These are phyloP conservation scores for Suricata suricatta DNA, from an alignment of 2,113 vertebrate species.

Conservation along the genomic window DNA sequence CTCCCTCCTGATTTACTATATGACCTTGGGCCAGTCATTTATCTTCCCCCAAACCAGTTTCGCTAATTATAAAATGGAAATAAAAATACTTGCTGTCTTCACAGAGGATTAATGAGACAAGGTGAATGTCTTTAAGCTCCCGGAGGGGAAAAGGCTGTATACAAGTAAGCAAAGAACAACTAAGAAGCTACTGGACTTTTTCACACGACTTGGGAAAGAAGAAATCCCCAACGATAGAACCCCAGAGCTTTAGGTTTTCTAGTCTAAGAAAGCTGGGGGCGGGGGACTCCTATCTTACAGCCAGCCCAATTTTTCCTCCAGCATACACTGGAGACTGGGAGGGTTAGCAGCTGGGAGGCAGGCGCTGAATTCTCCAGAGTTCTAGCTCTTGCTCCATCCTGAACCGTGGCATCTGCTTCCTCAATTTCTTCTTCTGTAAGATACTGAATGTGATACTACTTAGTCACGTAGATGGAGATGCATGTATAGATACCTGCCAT, in stretches of 20 bases:
- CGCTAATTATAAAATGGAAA: conserved; percentile 70
- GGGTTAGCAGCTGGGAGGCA: background rate
- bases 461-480: background rate
- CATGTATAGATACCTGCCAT: background rate
- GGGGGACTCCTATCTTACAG: background rate
- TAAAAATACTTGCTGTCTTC: conserved; percentile 56
- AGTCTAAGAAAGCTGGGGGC: background rate
- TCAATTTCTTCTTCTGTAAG: background rate
- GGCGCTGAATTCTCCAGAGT: background rate
- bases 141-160: background rate
- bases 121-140: background rate
- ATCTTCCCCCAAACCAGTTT: conserved; percentile 58
- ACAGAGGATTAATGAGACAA: conserved; percentile 56
- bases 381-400: rapidly evolving
- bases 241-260: background rate
- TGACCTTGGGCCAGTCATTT: conserved; percentile 71
- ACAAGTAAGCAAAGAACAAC: background rate
- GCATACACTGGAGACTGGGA: rapidly evolving
- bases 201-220: background rate
- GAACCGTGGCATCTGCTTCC: background rate
- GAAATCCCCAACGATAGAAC: background rate
- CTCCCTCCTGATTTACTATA: conserved; percentile 62
- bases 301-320: background rate
- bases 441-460: too few species aligned
- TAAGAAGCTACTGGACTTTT: background rate